Evolutionary conservation across 1,140 invertebrate genomes (phyloP).

Genomic region (Hyphantria cunea): DNA sequence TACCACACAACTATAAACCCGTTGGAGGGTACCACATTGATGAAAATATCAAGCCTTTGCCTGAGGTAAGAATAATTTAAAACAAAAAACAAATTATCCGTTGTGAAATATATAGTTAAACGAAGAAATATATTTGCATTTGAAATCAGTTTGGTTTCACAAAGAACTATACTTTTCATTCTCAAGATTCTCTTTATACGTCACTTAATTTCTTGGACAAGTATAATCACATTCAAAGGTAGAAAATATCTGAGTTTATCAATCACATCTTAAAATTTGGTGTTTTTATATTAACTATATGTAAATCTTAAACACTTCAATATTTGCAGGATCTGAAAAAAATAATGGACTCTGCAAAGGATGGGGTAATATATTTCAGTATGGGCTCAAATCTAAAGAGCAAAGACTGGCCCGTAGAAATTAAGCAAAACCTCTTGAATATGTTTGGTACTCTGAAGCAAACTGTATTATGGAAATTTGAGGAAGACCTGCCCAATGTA

Average conservation of each 20-base stretch:
- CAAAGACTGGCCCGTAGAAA: constrained; percentile 45
- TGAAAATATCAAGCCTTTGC: constrained; percentile 32
- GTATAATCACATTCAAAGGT: no score
- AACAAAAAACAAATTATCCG: no score
- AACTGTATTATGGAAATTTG: constrained; percentile 64
- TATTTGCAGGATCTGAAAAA: constrained; percentile 68
- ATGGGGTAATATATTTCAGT: constrained; percentile 85
- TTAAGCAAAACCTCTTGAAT: constrained; percentile 42
- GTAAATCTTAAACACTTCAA: no score
- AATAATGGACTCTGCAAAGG: constrained; percentile 80
- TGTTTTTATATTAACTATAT: no score
- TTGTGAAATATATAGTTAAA: no score
- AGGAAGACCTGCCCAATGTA: constrained; percentile 38
- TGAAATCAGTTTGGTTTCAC: no score
- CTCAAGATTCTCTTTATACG: no score
- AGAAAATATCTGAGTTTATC: no score
- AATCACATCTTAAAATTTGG: no score
- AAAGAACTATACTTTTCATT: no score
- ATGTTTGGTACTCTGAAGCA: constrained; percentile 52
- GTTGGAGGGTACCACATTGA: constrained; percentile 49
- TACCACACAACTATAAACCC: constrained; percentile 43
- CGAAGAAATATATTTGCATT: no score
- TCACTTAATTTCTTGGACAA: no score
- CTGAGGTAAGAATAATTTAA: constrained; percentile 31
- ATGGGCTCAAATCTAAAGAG: constrained; percentile 84